Evolutionary conservation across 2,888 invertebrate genomes (phyloP).

Genomic region (Pollenia labialis): DNA sequence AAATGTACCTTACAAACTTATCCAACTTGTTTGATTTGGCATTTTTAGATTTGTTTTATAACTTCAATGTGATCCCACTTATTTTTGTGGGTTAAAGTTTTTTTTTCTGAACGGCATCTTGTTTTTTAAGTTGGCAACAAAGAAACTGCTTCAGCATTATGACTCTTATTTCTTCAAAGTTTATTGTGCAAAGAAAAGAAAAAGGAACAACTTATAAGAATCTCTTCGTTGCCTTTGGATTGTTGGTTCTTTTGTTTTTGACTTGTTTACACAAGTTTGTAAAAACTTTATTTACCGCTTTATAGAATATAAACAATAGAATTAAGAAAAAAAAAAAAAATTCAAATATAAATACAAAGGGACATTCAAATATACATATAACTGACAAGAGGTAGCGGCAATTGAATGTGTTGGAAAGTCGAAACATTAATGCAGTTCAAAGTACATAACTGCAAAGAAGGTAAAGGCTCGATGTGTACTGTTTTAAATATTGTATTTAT

Average conservation of each 20-base stretch:
- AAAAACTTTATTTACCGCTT: slow-evolving; percentile 77
- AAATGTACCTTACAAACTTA: background rate
- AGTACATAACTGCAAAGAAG: too few species aligned
- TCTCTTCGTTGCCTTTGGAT: background rate
- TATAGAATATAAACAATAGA: slow-evolving; percentile 65
- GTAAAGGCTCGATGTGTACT: too few species aligned
- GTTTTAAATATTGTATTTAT: too few species aligned
- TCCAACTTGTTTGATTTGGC: slow-evolving; percentile 40
- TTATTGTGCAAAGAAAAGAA: slow-evolving; percentile 4
- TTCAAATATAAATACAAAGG: background rate
- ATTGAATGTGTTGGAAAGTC: too few species aligned
- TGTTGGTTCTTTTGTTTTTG: slow-evolving; percentile 61
- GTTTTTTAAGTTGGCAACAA: slow-evolving; percentile 19
- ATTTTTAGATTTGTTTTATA: slow-evolving; percentile 32
- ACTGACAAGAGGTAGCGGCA: background rate
- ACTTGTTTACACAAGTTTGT: slow-evolving; percentile 77
- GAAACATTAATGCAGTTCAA: too few species aligned
- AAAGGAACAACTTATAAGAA: background rate
- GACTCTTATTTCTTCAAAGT: slow-evolving; percentile 34
- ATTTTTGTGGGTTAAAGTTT: slow-evolving; percentile 17
- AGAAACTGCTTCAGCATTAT: slow-evolving; percentile 12
- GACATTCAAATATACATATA: background rate
- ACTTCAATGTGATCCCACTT: slow-evolving; percentile 46
- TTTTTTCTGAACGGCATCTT: background rate
- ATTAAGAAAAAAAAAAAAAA: slow-evolving; percentile 57